A percentile compares a stretch with the other conserved stretches of the same genome.
These are phyloP conservation scores for Seira sanloemensis DNA, from an alignment of 2,888 invertebrate species.

Conservation along the genomic window DNA sequence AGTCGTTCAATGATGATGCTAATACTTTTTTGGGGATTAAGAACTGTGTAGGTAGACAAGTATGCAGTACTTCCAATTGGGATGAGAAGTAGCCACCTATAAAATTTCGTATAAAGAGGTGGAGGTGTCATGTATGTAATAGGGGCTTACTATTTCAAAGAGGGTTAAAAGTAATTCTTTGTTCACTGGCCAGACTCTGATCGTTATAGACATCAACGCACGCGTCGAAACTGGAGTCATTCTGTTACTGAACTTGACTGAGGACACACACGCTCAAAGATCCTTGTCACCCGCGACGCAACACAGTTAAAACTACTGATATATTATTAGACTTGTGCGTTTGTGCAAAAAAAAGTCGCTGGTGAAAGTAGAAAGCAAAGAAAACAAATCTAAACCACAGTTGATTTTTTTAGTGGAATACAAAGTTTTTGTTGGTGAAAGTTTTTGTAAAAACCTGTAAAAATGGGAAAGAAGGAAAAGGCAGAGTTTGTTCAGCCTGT, in stretches of 20 bases:
- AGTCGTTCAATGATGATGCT: background rate
- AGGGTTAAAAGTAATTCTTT: slow-evolving; percentile 1
- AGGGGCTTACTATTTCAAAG: background rate
- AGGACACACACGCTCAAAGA: slow-evolving; percentile 7
- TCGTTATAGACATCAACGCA: slow-evolving; percentile 10
- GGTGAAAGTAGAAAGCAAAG: slow-evolving; percentile 31
- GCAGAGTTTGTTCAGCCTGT: slow-evolving; percentile 37
- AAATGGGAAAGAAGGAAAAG: slow-evolving; percentile 37
- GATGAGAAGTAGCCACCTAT: background rate
- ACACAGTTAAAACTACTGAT: background rate
- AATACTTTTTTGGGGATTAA: too few species aligned
- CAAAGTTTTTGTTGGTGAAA: background rate
- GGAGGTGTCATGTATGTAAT: slow-evolving; percentile 16
- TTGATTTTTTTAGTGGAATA: background rate
- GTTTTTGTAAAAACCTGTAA: background rate
- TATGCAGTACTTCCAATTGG: background rate
- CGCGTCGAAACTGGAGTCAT: slow-evolving; percentile 22
- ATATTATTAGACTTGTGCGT: background rate
- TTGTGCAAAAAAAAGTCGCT: background rate
- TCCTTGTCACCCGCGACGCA: too few species aligned
- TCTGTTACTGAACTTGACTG: slow-evolving; percentile 40
- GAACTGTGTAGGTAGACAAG: background rate
- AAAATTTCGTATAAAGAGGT: background rate
- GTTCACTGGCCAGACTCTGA: background rate
- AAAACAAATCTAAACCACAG: too few species aligned